phyloP scores from a whole-genome alignment of 37 sponge, comb jelly and placozoan genomes.

The Eunapius fragilis region DNA sequence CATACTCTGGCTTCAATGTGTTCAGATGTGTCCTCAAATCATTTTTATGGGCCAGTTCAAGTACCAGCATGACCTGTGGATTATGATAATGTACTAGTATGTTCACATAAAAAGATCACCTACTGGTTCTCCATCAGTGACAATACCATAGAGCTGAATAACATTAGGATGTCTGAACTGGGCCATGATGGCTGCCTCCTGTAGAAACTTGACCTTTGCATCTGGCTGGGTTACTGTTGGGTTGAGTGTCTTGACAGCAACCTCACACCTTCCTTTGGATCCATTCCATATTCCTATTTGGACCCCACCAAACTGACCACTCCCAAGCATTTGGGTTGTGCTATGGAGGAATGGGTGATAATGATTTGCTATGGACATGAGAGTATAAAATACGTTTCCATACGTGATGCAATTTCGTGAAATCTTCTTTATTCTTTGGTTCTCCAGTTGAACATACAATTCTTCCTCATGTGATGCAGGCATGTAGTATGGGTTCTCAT shows the following conservation, averaged over 20 bases:
- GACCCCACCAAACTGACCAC: conserved; percentile 57
- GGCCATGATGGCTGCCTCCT: conserved; percentile 56
- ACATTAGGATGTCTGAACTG: conserved; percentile 57
- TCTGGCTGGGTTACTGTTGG: not conserved
- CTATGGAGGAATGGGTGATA: not conserved
- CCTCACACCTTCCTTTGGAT: conserved; percentile 3
- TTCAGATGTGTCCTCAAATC: conserved; percentile 16
- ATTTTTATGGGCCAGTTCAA: conserved; percentile 26
- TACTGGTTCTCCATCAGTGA: conserved; percentile 43
- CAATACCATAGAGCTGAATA: conserved; percentile 40
- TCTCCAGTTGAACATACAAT: not conserved
- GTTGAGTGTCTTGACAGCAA: conserved; percentile 38
- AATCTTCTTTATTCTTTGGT: not conserved
- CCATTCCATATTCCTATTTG: conserved; percentile 35
- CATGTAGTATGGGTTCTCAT: not conserved
- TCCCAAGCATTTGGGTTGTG: not conserved
- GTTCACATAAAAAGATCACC: not conserved
- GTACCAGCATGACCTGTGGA: conserved; percentile 33
- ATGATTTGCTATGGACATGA: no score
- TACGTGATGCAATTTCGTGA: not conserved
- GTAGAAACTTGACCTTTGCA: conserved; percentile 49
- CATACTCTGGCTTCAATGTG: not conserved
- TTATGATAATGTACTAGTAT: not conserved
- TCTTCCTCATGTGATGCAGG: not conserved
- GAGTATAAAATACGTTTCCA: not conserved